Base-by-base conservation (phyloP, 2,888 invertebrate genomes). In the Callyntrura sp. region DNA sequence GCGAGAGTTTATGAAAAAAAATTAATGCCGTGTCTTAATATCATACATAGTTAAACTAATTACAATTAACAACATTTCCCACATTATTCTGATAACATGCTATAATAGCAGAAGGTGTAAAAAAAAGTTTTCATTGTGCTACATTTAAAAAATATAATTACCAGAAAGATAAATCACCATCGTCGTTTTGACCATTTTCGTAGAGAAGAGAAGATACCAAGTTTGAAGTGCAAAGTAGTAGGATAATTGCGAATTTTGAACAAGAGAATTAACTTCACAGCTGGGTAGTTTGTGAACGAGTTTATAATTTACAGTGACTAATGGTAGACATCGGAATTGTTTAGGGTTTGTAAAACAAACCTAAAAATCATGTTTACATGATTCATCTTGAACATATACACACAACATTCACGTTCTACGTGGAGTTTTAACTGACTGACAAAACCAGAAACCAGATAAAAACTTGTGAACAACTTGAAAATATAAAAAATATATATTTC, bases 51-150 rank as follows among this genome's bases (percentile, higher is more conserved):
- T 79, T 35, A 60, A 55, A 62, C 23, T 76, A 70, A 84, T 35
- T 55, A 85, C 25, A 85, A 85, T 28, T 76, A 25, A 43, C 5
- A 23, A 23, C n/a, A 85, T 60, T 35, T 35, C 11, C 14, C 76
- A 25, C 35, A 55, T 55, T 25, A 78, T 57, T 76, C 12, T 23
- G 14, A 76, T 76, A 48, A 76, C 73, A 57, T n/a, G 35, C 17
- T 17, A 2, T 14, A 57, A 62, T 8, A 78, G 14, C 28, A 11
- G 23, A 78, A 78, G 55, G n/a, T 51, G 51, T 25, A 51, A 11
- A 20, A 25, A 25, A 35, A 55, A 65, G 85, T 85, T 60, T 43
- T 85, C 85, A 85, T 85, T 85, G 85, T 85, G 85, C 85, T 85
- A 85, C 85, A 85, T 76, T 83, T 82, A 57, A 57, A 11, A 79